Evolutionary conservation across 2,113 vertebrate genomes (phyloP), one percentile per base, ranked within the genome.

Genomic region (Halichoerus grypus): DNA sequence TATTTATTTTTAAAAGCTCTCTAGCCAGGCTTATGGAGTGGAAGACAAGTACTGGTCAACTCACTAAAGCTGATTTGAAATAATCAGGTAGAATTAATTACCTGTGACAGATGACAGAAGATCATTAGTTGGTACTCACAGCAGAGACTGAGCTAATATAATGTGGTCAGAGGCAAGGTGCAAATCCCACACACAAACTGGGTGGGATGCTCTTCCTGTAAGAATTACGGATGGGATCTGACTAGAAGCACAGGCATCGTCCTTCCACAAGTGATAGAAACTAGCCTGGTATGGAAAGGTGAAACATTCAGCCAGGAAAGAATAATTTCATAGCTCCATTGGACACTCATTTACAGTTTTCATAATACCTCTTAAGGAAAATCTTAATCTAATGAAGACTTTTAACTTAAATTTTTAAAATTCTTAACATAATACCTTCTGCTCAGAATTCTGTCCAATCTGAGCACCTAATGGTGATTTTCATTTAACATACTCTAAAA

Each of bases 341-440:
- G 57, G n/a, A 80, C 18, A 51, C 24, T 86, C 63, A 87, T 22
- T 55, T 91, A 88, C 1, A 21, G 10, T 67, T 91, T 88, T 65
- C n/a, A 14, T 67, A 85, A 85, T 81, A n/a, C 9, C 24, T 49
- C 76, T 42, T 19, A 63, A 84, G 63, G 36, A 77, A 97, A 96
- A 95, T 88, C 15, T 1, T 90, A 71, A 90, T 33, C 39, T 77
- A 61, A 77, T 81, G 81, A 88, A 74, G 85, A 22, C 0, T 80
- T 88, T 91, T 80, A 94, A 53, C n/a, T 79, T 46, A 94, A 84
- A 83, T 55, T 65, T 33, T 65, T 95, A 91, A 96, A 92, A 96
- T 71, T 11, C 4, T 76, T 87, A 94, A 53, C 16, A 92, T 53
- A 18, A 33, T 76, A 96, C 65, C 82, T 95, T 74, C 42, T 91